phyloP scores from a whole-genome alignment of 2,797 vertebrate species.

The Chanos chanos region DNA sequence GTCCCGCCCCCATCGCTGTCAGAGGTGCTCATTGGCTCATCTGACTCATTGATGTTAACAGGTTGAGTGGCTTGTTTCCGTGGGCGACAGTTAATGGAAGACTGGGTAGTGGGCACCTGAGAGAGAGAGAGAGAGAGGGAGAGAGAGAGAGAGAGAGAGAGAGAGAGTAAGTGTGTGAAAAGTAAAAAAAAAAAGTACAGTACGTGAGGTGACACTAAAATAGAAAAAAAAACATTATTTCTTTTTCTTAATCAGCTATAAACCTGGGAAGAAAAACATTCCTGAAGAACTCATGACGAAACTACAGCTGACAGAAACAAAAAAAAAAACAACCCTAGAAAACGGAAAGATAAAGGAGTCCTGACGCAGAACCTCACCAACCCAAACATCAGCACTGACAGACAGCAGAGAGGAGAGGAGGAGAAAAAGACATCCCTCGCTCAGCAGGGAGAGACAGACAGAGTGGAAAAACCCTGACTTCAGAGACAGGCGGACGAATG shows the following conservation, averaged over 20 bases:
- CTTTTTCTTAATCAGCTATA: too few relatives aligned
- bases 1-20: constrained; percentile 81
- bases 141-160: constrained; percentile 52
- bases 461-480: too few relatives aligned
- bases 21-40: constrained; percentile 82
- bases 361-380: too few relatives aligned
- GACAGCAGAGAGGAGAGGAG: too few relatives aligned
- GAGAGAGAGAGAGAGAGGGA: constrained; percentile 48
- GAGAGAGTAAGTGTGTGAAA: constrained; percentile 21
- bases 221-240: background rate
- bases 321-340: constrained; percentile 31
- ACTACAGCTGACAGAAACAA: background rate
- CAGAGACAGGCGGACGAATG: too few relatives aligned
- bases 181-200: too few relatives aligned
- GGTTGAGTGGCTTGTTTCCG: constrained; percentile 74
- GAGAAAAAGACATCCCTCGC: too few relatives aligned
- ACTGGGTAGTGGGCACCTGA: constrained; percentile 84
- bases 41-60: constrained; percentile 78
- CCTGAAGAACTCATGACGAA: too few relatives aligned
- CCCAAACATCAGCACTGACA: too few relatives aligned
- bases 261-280: background rate
- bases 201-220: background rate
- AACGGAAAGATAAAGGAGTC: too few relatives aligned
- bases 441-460: background rate
- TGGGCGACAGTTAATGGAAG: constrained; percentile 76